A percentile compares a stretch with the other conserved stretches of the same genome.
Conservation (phyloP, 2,888 invertebrate genomes). For the Mycalesis mineus region DNA sequence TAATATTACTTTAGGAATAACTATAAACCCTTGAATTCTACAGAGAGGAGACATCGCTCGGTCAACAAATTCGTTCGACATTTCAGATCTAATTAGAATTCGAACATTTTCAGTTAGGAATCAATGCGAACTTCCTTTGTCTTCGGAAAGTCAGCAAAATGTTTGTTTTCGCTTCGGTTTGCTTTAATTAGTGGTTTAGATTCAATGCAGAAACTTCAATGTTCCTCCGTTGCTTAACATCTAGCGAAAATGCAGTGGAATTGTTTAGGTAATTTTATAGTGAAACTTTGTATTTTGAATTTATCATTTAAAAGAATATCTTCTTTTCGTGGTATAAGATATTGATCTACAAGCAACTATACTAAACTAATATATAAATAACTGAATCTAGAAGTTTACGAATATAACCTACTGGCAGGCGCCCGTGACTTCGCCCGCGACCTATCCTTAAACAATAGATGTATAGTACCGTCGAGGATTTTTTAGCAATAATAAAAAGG, state of each 20-base stretch:
- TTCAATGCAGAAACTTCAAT: not conserved
- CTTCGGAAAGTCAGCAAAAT: not conserved
- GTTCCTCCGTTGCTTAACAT: not conserved
- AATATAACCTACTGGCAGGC: no score
- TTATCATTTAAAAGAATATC: no score
- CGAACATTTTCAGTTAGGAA: not conserved
- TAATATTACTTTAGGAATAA: no score
- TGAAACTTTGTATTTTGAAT: no score
- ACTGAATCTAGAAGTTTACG: no score
- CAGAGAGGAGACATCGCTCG: not conserved
- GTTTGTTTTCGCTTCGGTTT: not conserved
- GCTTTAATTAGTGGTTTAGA: not conserved
- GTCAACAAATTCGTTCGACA: not conserved
- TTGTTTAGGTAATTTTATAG: not conserved
- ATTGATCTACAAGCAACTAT: no score
- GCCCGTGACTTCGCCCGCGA: no score
- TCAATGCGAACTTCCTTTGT: not conserved
- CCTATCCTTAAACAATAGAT: no score
- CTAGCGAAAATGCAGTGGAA: not conserved
- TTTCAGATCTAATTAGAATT: not conserved
- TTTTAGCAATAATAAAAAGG: no score
- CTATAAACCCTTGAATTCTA: not conserved
- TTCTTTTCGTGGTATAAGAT: no score
- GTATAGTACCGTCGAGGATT: no score
- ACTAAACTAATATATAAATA: no score